Base-by-base conservation (phyloP, 2,113 vertebrate species). In the Willisornis vidua region DNA sequence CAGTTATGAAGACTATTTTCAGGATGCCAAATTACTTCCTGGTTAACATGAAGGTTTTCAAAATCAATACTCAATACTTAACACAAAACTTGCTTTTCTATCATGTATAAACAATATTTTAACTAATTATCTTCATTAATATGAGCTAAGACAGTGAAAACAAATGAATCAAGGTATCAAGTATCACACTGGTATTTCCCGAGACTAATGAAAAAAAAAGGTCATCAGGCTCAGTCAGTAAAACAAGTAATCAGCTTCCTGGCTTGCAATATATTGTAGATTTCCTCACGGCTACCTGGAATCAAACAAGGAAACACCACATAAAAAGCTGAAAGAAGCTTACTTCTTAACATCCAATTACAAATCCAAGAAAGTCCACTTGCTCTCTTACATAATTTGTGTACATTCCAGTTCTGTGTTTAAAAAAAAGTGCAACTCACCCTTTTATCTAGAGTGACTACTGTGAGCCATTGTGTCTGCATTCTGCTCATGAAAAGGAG, bases 111-210 rank as follows among this genome's bases (percentile, higher is more conserved):
- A 76, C 26, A 79, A 19, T 14, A 70, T 13, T 46, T 86, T 86
- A 90, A 63, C 29, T 62, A 57, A 46, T 57, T 71, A 79, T 51
- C 37, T 92, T 46, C 46, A 58, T 45, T 77, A 87, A 58, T 39
- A 75, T 8, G 10, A 90, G 54, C 54, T 29, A 91, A 86, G 46
- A 89, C 75, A 95, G 55, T 55, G 72, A 71, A 68, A 81, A 46
- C 43, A 92, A 92, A 63, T 62, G 17, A 77, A 89, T 78, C 61
- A 83, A 94, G 43, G 49, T 66, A 95, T 90, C 68, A 95, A 63
- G 72, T 84, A 96, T 52, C 58, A 84, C 15, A 33, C 8, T 87
- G 62, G 68, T 72, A 94, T 77, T 96, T 92, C 90, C 84, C 8
- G 0, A 93, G 71, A 81, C 61, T 70, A 79, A 55, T 0, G 1